Evolutionary conservation across 2,888 invertebrate genomes (phyloP).

Genomic region (Ornithoptera priamus): DNA sequence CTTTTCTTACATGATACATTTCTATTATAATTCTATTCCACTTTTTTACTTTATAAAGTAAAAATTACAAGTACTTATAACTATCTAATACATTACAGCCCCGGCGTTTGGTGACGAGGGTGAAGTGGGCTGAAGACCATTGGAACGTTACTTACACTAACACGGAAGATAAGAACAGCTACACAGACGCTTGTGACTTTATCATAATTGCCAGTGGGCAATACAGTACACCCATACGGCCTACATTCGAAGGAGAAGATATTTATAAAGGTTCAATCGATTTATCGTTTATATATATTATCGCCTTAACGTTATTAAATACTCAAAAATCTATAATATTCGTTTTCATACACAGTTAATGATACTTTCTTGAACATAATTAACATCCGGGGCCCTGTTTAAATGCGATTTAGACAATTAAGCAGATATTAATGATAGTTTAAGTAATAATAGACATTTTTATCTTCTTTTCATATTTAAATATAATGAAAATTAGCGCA

Average conservation of each 20-base stretch:
- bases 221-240: slow-evolving; percentile 55
- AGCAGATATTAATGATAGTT: no score
- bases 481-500: no score
- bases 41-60: no score
- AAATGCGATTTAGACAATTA: no score
- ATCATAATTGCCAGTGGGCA: slow-evolving; percentile 86
- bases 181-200: slow-evolving; percentile 79
- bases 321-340: not conserved
- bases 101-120: slow-evolving; percentile 65
- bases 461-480: no score
- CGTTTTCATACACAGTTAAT: no score
- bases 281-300: not conserved
- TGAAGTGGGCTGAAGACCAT: slow-evolving; percentile 56
- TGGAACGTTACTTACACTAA: slow-evolving; percentile 76
- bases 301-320: not conserved
- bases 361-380: no score
- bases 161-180: slow-evolving; percentile 57
- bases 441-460: no score
- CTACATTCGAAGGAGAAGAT: slow-evolving; percentile 54
- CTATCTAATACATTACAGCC: slow-evolving; percentile 54
- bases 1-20: no score
- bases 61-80: no score
- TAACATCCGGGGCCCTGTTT: no score
- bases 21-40: no score
- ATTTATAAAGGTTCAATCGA: slow-evolving; percentile 56